A percentile compares a stretch with the other conserved stretches of the same genome.
Conservation (phyloP, 2,113 vertebrate genomes). For the Coptodon rendalli region DNA sequence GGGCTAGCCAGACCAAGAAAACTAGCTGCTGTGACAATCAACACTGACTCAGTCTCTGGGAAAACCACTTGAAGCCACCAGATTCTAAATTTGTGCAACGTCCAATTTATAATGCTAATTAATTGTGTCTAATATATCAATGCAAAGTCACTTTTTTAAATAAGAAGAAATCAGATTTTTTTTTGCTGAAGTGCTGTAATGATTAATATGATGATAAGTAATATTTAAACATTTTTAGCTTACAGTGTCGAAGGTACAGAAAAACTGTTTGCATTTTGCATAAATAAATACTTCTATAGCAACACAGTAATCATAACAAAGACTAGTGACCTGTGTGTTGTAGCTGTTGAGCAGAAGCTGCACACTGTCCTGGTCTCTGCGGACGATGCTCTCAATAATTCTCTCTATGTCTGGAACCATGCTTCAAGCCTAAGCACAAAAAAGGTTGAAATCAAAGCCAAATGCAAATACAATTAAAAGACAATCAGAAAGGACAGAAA, state of each 20-base stretch:
- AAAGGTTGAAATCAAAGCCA: background rate
- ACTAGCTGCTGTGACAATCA: background rate
- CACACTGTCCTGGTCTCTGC: conserved; percentile 62
- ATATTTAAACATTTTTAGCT: background rate
- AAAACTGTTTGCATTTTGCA: background rate
- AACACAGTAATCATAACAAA: background rate
- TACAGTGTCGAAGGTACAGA: accelerated
- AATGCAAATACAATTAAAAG: background rate
- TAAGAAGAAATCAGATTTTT: background rate
- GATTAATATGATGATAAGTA: background rate
- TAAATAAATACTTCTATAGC: background rate
- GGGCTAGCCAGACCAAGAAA: background rate
- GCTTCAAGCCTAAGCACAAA: background rate
- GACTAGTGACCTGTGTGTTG: conserved; percentile 52
- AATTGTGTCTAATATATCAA: background rate
- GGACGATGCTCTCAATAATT: conserved; percentile 55
- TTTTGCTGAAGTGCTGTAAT: background rate
- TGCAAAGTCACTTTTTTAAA: background rate
- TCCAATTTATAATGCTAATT: background rate
- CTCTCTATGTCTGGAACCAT: conserved; percentile 57
- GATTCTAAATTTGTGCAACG: accelerated
- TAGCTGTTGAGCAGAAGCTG: conserved; percentile 55
- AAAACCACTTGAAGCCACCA: background rate
- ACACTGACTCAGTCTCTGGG: background rate
- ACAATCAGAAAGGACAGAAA: background rate